A percentile compares a stretch with the other conserved stretches of the same genome.
Evolutionary conservation across 1,140 invertebrate species (phyloP).

Genomic region (Trichonephila clavipes): DNA sequence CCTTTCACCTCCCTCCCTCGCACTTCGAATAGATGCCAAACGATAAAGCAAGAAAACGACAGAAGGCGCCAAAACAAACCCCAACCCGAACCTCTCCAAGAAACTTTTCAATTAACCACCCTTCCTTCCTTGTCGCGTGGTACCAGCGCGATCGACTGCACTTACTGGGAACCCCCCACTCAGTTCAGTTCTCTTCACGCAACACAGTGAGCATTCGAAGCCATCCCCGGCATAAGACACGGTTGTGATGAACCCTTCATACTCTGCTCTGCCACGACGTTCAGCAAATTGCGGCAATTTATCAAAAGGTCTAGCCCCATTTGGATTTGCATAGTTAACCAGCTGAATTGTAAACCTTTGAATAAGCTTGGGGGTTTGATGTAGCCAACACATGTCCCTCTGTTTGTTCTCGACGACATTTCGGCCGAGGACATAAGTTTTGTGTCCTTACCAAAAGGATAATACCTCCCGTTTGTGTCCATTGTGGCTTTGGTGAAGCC

Average conservation of each 20-base stretch:
- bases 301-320: conserved; percentile 36
- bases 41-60: conserved; percentile 10
- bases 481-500: neutral
- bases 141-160: conserved; percentile 44
- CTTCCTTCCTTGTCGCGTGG: conserved; percentile 28
- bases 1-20: neutral
- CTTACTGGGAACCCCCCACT: neutral
- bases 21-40: neutral
- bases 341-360: conserved; percentile 25
- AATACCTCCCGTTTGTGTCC: neutral
- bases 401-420: neutral
- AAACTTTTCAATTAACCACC: conserved; percentile 11
- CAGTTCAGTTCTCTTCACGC: conserved; percentile 16
- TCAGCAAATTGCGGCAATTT: conserved; percentile 63
- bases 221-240: conserved; percentile 6
- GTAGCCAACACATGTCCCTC: neutral
- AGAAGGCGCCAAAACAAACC: conserved; percentile 26
- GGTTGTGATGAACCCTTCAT: neutral
- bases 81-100: neutral
- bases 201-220: conserved; percentile 18
- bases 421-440: neutral
- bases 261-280: neutral
- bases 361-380: neutral
- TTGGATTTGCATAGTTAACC: conserved; percentile 65
- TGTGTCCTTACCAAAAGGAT: neutral